Percentiles rank a stretch among this genome's conserved stretches.
Conservation (phyloP, 1,140 invertebrate genomes). For the Bombus fervidus region DNA sequence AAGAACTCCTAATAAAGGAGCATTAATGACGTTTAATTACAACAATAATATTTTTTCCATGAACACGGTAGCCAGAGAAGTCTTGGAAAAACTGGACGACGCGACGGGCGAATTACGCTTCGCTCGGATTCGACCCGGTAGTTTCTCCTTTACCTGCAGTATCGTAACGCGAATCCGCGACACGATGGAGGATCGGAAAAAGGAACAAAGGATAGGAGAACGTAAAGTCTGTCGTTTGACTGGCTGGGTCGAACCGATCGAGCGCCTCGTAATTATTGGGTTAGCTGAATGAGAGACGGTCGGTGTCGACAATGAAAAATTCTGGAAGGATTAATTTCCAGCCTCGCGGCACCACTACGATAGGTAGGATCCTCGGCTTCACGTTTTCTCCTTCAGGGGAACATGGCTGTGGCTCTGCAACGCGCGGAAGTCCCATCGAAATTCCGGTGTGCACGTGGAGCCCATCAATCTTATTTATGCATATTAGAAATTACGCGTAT, state of each 20-base stretch:
- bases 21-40: slow-evolving; percentile 30
- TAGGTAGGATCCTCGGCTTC: neutral
- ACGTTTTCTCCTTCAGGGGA: neutral
- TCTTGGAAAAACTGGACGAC: neutral
- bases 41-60: neutral
- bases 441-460: slow-evolving; percentile 56
- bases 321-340: slow-evolving; percentile 59
- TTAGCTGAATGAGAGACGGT: slow-evolving; percentile 26
- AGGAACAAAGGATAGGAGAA: neutral
- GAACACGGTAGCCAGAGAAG: neutral
- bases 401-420: slow-evolving; percentile 1
- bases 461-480: slow-evolving; percentile 69
- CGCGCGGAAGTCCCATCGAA: slow-evolving; percentile 58
- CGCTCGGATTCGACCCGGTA: neutral
- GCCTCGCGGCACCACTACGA: slow-evolving; percentile 33
- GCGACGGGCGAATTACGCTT: neutral
- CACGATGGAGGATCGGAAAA: slow-evolving; percentile 13
- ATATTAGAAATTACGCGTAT: slow-evolving; percentile 64
- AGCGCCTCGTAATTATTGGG: slow-evolving; percentile 59
- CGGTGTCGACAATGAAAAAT: slow-evolving; percentile 68
- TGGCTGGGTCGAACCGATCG: slow-evolving; percentile 54
- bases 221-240: slow-evolving; percentile 52
- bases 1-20: neutral
- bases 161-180: slow-evolving; percentile 31
- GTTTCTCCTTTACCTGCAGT: slow-evolving; percentile 29